Evolutionary conservation across 2,888 invertebrate genomes (phyloP), one percentile per base, ranked within the genome.

Genomic region (Strigamia transsilvanica): DNA sequence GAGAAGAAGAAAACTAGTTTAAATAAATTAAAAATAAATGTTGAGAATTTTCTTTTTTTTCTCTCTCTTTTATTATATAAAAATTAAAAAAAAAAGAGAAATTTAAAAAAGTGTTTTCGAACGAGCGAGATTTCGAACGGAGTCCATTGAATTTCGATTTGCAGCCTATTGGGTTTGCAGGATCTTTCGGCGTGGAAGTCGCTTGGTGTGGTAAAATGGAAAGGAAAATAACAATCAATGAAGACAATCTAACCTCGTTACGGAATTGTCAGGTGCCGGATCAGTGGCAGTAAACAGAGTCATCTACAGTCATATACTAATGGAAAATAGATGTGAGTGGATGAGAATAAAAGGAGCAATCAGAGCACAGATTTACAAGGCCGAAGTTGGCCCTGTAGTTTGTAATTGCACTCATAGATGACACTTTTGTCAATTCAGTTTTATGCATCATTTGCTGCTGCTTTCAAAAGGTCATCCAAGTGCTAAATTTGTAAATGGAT

Each of bases 251-350:
- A 56, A 56, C 56, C 56, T 56, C 18, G 56, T 56, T 56, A 56
- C 56, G n/a, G 56, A 56, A 56, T 56, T 56, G 56, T 56, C 56
- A 56, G 56, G 56, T 56, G 56, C 56, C 56, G 56, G 56, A 56
- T 56, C 56, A 56, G 56, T 56, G 56, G 56, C 18, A 18, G 56
- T 56, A 56, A 56, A 56, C 56, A 56, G 56, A 56, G 56, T 56
- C 56, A n/a, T n/a, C 18, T 18, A 21, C 18, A 56, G 56, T 56
- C 56, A 56, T 56, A 18, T 21, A 56, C 56, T 56, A 56, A 56
- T 56, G 56, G 21, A 56, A 56, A 56, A 56, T 56, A 56, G 9
- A 56, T 56, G 56, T 18, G 56, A 21, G 56, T 56, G 56, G 56
- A 56, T 56, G 56, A 21, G n/a, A 56, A 56, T 56, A 56, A 56